Percentiles rank a stretch among this genome's conserved stretches.
Evolutionary conservation across 1,140 invertebrate species (phyloP).

Genomic region (Phymorhynchus buccinoides): DNA sequence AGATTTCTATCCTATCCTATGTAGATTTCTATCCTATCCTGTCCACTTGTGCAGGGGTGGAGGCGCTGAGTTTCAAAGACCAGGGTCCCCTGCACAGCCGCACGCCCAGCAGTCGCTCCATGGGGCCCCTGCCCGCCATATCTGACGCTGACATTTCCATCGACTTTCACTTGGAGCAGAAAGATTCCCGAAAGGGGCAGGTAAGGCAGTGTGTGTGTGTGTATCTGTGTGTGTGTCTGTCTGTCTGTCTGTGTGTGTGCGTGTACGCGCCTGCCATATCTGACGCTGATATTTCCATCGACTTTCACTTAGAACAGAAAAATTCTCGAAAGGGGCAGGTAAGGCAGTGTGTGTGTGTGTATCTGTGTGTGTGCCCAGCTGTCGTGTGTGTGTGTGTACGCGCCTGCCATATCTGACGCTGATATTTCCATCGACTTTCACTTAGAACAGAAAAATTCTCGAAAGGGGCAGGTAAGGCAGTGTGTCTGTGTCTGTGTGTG

Average conservation of each 20-base stretch:
- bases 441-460: conserved; percentile 49
- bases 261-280: conserved; percentile 44
- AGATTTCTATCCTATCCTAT: too few relatives aligned
- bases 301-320: conserved; percentile 56
- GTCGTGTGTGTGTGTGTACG: too few relatives aligned
- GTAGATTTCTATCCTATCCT: not conserved
- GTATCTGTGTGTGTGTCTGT: not conserved
- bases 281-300: conserved; percentile 63
- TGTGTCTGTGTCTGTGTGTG: not conserved
- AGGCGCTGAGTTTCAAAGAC: conserved; percentile 61
- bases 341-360: not conserved
- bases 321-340: not conserved
- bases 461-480: conserved; percentile 25
- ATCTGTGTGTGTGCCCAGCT: too few relatives aligned
- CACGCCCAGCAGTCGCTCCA: not conserved
- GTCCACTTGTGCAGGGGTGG: conserved; percentile 57
- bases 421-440: conserved; percentile 62
- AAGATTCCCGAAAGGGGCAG: conserved; percentile 34
- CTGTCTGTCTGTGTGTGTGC: too few relatives aligned
- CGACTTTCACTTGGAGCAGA: conserved; percentile 57
- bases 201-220: not conserved
- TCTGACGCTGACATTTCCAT: conserved; percentile 65
- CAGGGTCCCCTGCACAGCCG: not conserved
- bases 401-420: conserved; percentile 60
- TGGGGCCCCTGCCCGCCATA: conserved; percentile 50